These are phyloP conservation scores for Rissa tridactyla DNA, from an alignment of 2,113 vertebrate genomes.

Conservation along the genomic window DNA sequence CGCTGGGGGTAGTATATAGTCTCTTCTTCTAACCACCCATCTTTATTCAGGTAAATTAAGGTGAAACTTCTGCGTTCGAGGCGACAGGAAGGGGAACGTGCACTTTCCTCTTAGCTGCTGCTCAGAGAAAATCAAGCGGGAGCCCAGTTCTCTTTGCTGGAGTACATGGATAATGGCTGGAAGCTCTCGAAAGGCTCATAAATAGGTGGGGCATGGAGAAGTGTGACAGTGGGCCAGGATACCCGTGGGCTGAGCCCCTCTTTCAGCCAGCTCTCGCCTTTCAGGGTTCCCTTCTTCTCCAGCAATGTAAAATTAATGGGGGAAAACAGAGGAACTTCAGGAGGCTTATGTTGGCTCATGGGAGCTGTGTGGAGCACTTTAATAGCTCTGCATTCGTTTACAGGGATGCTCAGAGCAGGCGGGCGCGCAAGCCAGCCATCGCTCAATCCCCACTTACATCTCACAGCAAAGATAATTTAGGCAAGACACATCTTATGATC, in stretches of 20 bases:
- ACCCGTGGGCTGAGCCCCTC: not conserved
- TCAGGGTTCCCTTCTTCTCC: not conserved
- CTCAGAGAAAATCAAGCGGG: not conserved
- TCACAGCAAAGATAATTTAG: not conserved
- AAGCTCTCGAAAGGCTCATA: not conserved
- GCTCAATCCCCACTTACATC: accelerated
- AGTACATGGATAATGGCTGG: not conserved
- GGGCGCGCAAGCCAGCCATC: not conserved
- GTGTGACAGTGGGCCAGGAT: not conserved
- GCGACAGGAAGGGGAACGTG: not conserved
- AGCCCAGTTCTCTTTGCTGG: not conserved
- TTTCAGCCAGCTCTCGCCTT: not conserved
- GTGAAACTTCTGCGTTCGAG: not conserved
- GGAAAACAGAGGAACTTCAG: not conserved
- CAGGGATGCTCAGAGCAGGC: not conserved
- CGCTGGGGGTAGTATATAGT: not conserved
- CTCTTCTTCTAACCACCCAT: not conserved
- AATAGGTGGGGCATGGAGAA: not conserved
- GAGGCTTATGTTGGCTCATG: accelerated
- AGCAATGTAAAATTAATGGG: not conserved
- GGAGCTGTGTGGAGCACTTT: not conserved
- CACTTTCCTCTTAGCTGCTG: not conserved
- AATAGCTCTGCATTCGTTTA: not conserved
- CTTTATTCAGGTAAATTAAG: not conserved
- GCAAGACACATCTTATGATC: not conserved